Evolutionary conservation across 2,113 vertebrate species (phyloP), one percentile per base, ranked within the genome.

Genomic region (Cochlearius cochlearius): DNA sequence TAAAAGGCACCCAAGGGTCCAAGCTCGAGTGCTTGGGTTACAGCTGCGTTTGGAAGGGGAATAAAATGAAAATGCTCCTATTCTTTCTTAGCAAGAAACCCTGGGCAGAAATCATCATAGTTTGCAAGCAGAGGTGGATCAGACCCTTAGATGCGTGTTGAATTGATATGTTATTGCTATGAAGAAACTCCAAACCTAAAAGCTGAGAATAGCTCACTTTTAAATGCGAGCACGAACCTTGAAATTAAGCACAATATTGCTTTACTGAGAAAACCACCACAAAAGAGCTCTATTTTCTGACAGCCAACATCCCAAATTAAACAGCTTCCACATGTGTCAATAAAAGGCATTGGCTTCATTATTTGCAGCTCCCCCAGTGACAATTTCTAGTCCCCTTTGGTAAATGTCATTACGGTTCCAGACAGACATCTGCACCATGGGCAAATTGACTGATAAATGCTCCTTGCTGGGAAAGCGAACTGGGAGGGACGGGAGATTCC

Each of bases 251-350:
- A 68, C 85, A 72, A 68, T 78, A 90, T 89, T 84, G 64, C 82
- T 81, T 91, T 49, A 41, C 81, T 50, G 74, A 75, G 83, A 73
- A 69, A 93, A 32, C 32, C 0, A 0, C 60, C 47, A 90, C 91
- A 66, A 60, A 93, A 92, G 92, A 81, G n/a, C 86, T 90, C 86
- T 91, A 73, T 94, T 95, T 94, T 96, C 92, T 87, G 86, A 77
- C 82, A 97, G 85, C 91, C 90, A 91, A 73, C 79, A 83, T 77
- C 84, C 75, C 49, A 93, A 86, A 96, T 95, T 91, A 94, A 97
- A 95, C 75, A 96, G 88, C 94, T 94, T 96, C 88, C 93, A 95
- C 2, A 1, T 90, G 90, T 96, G 94, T 96, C 94, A 96, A 88
- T 94, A 96, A 96, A 94, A 94, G 74, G 76, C 78, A 90, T 43